Base-by-base conservation (phyloP, 1,140 invertebrate genomes). In the Neocloeon triangulifer region DNA sequence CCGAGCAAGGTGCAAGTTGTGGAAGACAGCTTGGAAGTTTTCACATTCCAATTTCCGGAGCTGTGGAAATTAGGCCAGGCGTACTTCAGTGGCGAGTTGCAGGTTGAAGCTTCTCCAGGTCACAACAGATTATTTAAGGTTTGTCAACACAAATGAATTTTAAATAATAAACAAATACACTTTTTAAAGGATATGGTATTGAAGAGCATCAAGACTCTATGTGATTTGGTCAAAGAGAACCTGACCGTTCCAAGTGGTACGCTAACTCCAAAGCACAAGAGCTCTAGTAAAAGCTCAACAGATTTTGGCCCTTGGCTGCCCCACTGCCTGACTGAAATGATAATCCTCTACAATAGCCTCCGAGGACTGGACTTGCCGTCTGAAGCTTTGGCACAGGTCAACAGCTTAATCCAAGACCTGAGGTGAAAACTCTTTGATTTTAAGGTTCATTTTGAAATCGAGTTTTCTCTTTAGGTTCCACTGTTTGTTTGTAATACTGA, bases 31-130 rank as follows among this genome's bases (percentile, higher is more conserved):
- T 72, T 67, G 33, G 64, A 73, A 18, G 59, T 72, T 26, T 58
- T 82, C 25, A 60, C 61, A 8, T 59, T 69, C 37, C 64, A 69
- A 30, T 67, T 82, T 39, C 80, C 81, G 1, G 77, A 86, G 51
- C 55, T 91, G 7, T 88, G 82, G 81, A 75, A 77, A 51, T 59
- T 92, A 2, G 81, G 84, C 3, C 80, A 86, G 47, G 69, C 75
- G 30, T 92, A 91, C 53, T 85, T 91, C 46, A 73, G 68, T 9
- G 80, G 78, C 2, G 79, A 86, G 43, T 48, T 91, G 8, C 62
- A 73, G 39, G 65, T 72, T 2, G 64, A 67, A 34, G 65, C 76
- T 25, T 66, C 79, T 47, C 53, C 59, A 2, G 63, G 62, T 20
- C 73, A 75, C 45, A 69, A 76, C 44, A 49, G 56, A 21, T 61